Percentiles rank a stretch among this genome's conserved stretches.
These are phyloP conservation scores for Ceratosolen solmsi DNA, from an alignment of 1,140 invertebrate species.

Conservation along the genomic window DNA sequence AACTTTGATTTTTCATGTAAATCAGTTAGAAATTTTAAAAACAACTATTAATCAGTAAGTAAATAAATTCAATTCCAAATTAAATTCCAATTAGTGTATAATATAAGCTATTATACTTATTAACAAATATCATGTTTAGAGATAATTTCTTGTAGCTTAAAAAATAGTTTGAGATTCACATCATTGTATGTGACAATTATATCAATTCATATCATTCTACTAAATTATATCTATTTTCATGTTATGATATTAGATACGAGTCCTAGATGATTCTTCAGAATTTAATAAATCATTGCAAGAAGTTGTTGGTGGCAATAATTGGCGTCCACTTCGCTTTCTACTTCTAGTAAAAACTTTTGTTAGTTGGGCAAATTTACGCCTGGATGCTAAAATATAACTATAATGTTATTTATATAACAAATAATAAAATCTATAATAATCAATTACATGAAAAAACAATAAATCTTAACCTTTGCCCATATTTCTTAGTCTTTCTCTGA, in stretches of 20 bases:
- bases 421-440: neutral
- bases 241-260: slow-evolving; percentile 24
- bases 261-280: slow-evolving; percentile 68
- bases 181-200: slow-evolving; percentile 1
- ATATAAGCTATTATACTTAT: slow-evolving; percentile 58
- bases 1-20: neutral
- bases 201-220: slow-evolving; percentile 24
- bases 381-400: slow-evolving; percentile 77
- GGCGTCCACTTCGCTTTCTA: slow-evolving; percentile 77
- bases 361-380: slow-evolving; percentile 87
- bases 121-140: slow-evolving; percentile 52
- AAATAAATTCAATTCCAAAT: neutral
- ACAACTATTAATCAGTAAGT: neutral
- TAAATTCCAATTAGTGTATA: slow-evolving; percentile 10
- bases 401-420: neutral
- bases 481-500: slow-evolving; percentile 87
- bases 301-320: slow-evolving; percentile 69
- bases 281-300: slow-evolving; percentile 71
- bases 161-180: slow-evolving; percentile 36
- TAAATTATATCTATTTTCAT: slow-evolving; percentile 5
- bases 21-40: neutral
- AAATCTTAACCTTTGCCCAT: slow-evolving; percentile 84
- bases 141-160: slow-evolving; percentile 38
- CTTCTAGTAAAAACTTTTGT: slow-evolving; percentile 84
- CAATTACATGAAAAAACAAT: neutral